Evolutionary conservation across 2,113 vertebrate species (phyloP).

Genomic region (Rhea americana): DNA sequence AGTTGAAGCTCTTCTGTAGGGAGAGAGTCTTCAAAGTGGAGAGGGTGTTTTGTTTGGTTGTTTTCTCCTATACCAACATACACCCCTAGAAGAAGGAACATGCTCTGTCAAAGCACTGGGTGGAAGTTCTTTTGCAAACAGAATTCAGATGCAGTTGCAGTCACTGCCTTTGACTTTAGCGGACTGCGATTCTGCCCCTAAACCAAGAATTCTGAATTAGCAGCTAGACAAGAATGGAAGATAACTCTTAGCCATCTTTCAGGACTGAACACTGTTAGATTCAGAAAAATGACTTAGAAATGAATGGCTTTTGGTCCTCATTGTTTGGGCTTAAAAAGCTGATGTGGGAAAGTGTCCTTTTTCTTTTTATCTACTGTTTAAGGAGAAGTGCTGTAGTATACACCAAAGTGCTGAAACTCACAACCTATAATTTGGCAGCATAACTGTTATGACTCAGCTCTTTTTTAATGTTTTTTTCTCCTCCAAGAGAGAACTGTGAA

Average conservation of each 20-base stretch:
- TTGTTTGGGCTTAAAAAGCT: background rate
- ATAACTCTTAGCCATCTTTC: background rate
- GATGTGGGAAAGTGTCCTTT: conserved; percentile 4
- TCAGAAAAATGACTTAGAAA: background rate
- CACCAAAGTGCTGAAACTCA: background rate
- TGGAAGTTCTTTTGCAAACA: background rate
- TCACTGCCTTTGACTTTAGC: background rate
- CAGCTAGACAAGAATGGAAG: background rate
- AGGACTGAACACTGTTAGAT: background rate
- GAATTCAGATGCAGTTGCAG: background rate
- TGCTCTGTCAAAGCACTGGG: background rate
- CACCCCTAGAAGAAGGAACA: background rate
- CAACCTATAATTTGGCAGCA: background rate
- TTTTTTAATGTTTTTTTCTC: background rate
- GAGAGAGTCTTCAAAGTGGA: background rate
- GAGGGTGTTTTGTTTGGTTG: background rate
- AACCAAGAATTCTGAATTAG: background rate
- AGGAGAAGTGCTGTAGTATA: background rate
- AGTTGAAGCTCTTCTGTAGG: background rate
- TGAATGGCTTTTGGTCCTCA: conserved; percentile 3
- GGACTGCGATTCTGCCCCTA: background rate
- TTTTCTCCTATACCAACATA: background rate
- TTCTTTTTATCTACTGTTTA: background rate
- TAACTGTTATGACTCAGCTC: background rate
- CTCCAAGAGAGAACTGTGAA: background rate